Evolutionary conservation across 2,113 vertebrate species (phyloP).

Genomic region (Meriones unguiculatus): DNA sequence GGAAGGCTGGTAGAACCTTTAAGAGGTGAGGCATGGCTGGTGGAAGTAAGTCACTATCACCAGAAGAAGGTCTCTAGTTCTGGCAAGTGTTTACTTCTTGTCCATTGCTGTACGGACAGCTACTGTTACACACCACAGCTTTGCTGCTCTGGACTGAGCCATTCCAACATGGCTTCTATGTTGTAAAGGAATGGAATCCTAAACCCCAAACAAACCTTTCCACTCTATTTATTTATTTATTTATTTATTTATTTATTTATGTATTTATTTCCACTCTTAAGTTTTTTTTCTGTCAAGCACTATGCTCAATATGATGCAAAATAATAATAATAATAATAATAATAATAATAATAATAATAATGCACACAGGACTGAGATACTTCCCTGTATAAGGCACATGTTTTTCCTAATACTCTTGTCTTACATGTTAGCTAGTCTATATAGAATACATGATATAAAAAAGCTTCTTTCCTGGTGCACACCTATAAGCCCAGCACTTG

Average conservation of each 20-base stretch:
- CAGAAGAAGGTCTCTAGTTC: neutral
- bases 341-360: no score
- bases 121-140: neutral
- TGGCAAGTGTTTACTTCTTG: neutral
- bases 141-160: neutral
- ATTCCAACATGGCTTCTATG: neutral
- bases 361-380: neutral
- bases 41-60: neutral
- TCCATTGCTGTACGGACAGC: neutral
- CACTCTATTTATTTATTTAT: no score
- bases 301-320: neutral
- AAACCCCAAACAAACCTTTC: neutral
- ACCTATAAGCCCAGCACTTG: no score
- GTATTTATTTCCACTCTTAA: neutral
- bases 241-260: no score
- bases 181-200: neutral
- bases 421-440: neutral
- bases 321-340: neutral
- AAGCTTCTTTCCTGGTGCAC: no score
- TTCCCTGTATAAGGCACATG: neutral
- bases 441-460: neutral
- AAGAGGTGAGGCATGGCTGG: neutral
- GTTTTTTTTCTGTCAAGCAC: neutral
- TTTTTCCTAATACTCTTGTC: constrained; percentile 34
- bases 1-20: neutral